Conservation (phyloP, 2,113 vertebrate species). For the Coptodon rendalli region DNA sequence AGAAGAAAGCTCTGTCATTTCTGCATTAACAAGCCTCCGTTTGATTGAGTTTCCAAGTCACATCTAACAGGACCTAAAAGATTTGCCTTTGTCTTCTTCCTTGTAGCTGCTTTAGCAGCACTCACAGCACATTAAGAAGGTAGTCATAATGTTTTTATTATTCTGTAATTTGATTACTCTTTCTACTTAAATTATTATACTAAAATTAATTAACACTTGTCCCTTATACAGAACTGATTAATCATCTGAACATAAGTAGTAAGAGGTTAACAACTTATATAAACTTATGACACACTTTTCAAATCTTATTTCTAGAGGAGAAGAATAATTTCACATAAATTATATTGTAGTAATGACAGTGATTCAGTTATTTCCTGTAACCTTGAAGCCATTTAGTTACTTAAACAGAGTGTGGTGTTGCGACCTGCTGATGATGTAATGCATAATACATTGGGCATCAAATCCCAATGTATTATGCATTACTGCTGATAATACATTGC, state of each 20-base stretch:
- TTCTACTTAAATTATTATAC: neutral
- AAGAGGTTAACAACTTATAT: neutral
- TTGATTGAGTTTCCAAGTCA: neutral
- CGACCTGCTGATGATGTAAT: neutral
- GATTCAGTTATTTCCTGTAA: neutral
- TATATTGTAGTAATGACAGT: neutral
- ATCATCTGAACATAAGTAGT: neutral
- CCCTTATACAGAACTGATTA: neutral
- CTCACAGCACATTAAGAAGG: neutral
- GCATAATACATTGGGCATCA: neutral
- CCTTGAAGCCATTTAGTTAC: neutral
- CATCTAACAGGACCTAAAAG: neutral
- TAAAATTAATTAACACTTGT: neutral
- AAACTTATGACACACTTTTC: neutral
- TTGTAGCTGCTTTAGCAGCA: neutral
- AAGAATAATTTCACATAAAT: neutral
- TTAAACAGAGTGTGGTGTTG: neutral
- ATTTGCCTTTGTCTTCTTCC: neutral
- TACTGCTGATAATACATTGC: too few relatives aligned
- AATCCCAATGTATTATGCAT: neutral
- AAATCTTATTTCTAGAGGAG: neutral
- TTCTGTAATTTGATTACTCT: neutral
- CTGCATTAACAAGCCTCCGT: neutral
- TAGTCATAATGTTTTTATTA: neutral
- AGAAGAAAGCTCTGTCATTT: neutral